Evolutionary conservation across 1,140 invertebrate species (phyloP).

Genomic region (Dreissena rostriformis): DNA sequence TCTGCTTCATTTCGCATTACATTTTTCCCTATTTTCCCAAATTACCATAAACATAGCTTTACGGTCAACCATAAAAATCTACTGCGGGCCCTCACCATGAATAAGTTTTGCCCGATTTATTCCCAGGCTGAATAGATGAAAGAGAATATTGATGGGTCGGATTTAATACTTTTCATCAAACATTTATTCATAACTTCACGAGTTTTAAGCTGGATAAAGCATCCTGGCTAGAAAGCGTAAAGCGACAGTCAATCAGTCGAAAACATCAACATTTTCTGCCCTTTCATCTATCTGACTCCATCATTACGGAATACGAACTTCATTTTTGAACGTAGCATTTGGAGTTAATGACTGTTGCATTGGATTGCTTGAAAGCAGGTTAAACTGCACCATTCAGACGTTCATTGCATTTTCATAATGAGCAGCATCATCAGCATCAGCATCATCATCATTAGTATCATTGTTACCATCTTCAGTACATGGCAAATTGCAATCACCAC

Average conservation of each 20-base stretch:
- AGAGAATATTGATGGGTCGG: background rate
- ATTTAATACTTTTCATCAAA: background rate
- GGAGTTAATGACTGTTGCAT: no score
- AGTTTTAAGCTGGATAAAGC: background rate
- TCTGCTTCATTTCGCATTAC: constrained; percentile 26
- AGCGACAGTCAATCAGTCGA: background rate
- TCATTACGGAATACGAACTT: no score
- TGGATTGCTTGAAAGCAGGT: no score
- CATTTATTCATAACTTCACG: constrained; percentile 1
- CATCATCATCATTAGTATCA: no score
- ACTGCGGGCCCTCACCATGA: background rate
- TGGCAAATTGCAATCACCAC: no score
- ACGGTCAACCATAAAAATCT: background rate
- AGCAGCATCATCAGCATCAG: no score
- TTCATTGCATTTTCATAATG: no score
- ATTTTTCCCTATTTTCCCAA: no score
- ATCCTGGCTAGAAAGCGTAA: background rate
- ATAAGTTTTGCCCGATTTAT: constrained; percentile 6
- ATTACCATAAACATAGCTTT: background rate
- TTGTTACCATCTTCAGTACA: no score
- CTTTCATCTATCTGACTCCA: no score
- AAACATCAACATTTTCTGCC: background rate
- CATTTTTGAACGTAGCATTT: no score
- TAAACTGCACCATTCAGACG: no score
- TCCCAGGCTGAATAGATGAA: background rate